Base-by-base conservation (phyloP, 2,797 vertebrate genomes). In the Chaunax sp. region DNA sequence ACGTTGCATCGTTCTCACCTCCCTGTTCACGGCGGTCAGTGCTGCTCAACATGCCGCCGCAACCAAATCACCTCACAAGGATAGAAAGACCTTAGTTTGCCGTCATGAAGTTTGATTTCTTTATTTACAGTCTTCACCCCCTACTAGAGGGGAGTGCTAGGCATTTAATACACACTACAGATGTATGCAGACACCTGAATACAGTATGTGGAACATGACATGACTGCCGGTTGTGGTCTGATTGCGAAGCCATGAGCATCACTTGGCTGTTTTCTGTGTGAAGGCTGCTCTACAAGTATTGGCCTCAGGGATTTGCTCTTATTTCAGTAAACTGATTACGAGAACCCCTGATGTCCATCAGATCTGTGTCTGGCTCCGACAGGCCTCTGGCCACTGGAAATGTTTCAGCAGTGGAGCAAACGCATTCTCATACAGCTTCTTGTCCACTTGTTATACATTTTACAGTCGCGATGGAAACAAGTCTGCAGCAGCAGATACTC, bases 1-100 rank as follows among this genome's bases (percentile, higher is more conserved):
- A 64, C 62, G 56, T 56, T 15, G 26, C 53, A 84, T 77, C 77
- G 83, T 78, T 74, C 23, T 35, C 64, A 40, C 58, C 23, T 44
- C 19, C 6, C n/a, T 66, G 0, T 22, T 47, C 9, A 19, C 1
- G 22, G 62, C 56, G 35, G 20, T 33, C 20, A 46, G 7, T 61
- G 63, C 15, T 25, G 26, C 37, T 62, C 25, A 47, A 22, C 33
- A 16, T 14, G 30, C n/a, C n/a, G n/a, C n/a, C n/a, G n/a, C 26
- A 30, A 19, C 47, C 15, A 15, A 43, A 49, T 41, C 23, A 46
- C 25, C 58, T n/a, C 35, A 54, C 19, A n/a, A 28, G 28, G 22
- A 30, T 16, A n/a, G 25, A 13, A n/a, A 44, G 22, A 52, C 1
- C 9, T 5, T 14, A 11, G 16, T 43, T 53, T n/a, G 10, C 3